These are phyloP conservation scores for Hetaerina titia DNA, from an alignment of 2,888 invertebrate species.

Conservation along the genomic window DNA sequence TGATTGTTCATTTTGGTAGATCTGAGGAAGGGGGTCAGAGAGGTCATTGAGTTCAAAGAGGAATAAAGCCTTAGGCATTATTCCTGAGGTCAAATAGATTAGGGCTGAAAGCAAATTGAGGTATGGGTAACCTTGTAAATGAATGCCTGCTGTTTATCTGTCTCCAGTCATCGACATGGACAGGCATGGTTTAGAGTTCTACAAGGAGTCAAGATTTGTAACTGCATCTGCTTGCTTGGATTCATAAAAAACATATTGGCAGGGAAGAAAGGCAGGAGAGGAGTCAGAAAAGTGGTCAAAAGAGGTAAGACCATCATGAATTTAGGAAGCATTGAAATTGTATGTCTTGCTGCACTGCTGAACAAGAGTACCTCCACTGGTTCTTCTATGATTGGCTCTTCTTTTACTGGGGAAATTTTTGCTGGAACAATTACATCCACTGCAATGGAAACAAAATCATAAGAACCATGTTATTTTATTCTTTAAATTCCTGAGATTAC, in stretches of 20 bases:
- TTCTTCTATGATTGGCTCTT: constrained; percentile 4
- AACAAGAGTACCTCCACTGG: neutral
- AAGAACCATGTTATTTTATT: neutral
- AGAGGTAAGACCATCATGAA: neutral
- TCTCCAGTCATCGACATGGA: constrained; percentile 1
- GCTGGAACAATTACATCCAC: constrained; percentile 15
- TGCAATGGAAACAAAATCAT: neutral
- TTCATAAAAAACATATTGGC: neutral
- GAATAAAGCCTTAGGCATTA: constrained; percentile 19
- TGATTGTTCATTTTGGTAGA: neutral
- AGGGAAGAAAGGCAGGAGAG: neutral
- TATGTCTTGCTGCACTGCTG: neutral
- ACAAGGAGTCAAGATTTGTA: neutral
- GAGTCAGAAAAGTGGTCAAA: neutral
- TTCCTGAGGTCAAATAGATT: neutral
- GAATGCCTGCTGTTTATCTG: neutral
- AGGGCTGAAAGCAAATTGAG: neutral
- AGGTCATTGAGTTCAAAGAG: neutral
- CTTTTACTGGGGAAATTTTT: neutral
- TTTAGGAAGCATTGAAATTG: neutral
- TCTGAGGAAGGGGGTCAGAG: neutral
- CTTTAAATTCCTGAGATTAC: too few relatives aligned
- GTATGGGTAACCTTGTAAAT: constrained; percentile 1
- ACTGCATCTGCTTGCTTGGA: neutral
- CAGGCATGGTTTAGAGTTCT: constrained; percentile 1